A percentile compares a stretch with the other conserved stretches of the same genome.
These are phyloP conservation scores for Anhinga anhinga DNA, from an alignment of 2,113 vertebrate species.

Conservation along the genomic window DNA sequence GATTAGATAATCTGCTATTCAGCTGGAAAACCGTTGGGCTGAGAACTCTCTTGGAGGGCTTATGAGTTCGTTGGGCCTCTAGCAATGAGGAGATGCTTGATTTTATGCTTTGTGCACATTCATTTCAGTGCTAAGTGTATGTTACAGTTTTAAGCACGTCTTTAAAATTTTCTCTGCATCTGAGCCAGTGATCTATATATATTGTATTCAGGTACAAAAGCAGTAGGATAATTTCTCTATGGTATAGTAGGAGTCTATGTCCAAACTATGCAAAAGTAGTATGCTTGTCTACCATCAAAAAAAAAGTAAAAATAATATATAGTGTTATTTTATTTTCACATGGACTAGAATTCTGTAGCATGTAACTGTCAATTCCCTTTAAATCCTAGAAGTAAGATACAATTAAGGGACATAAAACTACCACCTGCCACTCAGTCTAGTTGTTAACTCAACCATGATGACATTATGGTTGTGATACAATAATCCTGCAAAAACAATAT, in stretches of 20 bases:
- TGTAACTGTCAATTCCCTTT: not conserved
- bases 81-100: not conserved
- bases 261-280: not conserved
- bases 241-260: not conserved
- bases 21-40: not conserved
- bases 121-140: not conserved
- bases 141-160: not conserved
- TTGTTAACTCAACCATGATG: not conserved
- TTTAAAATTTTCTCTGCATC: not conserved
- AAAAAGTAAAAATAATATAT: not conserved
- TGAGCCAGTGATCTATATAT: not conserved
- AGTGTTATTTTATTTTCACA: not conserved
- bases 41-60: not conserved
- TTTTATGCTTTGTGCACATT: not conserved
- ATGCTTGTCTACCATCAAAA: not conserved
- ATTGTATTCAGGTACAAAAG: not conserved
- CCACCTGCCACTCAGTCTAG: not conserved
- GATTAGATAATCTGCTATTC: not conserved
- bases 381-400: not conserved
- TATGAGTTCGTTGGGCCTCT: not conserved
- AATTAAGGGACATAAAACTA: conserved; percentile 15
- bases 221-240: not conserved
- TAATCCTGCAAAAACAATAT: not conserved
- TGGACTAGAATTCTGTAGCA: not conserved
- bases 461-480: not conserved